Evolutionary conservation across 2,113 vertebrate species (phyloP).

Genomic region (Eubucco bourcierii): DNA sequence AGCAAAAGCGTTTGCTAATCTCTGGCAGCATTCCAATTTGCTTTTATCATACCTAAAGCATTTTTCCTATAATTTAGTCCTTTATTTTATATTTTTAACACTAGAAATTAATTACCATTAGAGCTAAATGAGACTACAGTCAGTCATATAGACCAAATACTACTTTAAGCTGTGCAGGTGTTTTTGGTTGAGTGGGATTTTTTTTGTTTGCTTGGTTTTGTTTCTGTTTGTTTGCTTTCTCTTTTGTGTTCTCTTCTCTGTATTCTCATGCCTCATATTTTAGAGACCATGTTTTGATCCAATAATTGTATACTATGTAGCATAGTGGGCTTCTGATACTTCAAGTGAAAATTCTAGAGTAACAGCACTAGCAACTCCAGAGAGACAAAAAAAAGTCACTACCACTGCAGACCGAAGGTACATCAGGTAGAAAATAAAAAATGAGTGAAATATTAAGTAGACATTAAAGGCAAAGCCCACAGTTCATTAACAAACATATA

Average conservation of each 20-base stretch:
- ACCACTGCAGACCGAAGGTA: background rate
- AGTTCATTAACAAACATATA: background rate
- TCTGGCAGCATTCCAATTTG: background rate
- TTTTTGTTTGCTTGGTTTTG: too few species aligned
- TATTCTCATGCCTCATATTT: background rate
- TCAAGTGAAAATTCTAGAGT: background rate
- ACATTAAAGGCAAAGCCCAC: fast-evolving
- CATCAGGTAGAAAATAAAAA: background rate
- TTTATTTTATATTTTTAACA: background rate
- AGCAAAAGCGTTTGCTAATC: background rate
- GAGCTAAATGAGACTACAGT: background rate
- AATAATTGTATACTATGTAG: background rate
- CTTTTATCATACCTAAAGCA: background rate
- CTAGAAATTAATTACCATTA: background rate
- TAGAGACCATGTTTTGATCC: background rate
- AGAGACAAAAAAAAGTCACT: background rate
- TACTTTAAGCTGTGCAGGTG: fast-evolving
- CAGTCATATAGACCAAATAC: background rate
- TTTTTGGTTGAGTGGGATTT: background rate
- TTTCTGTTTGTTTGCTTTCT: background rate
- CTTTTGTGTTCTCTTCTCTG: background rate
- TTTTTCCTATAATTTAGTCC: background rate
- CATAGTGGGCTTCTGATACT: background rate
- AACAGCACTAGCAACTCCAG: background rate
- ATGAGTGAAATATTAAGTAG: background rate